Conservation (phyloP, 2,797 vertebrate genomes). For the Mallotus villosus region DNA sequence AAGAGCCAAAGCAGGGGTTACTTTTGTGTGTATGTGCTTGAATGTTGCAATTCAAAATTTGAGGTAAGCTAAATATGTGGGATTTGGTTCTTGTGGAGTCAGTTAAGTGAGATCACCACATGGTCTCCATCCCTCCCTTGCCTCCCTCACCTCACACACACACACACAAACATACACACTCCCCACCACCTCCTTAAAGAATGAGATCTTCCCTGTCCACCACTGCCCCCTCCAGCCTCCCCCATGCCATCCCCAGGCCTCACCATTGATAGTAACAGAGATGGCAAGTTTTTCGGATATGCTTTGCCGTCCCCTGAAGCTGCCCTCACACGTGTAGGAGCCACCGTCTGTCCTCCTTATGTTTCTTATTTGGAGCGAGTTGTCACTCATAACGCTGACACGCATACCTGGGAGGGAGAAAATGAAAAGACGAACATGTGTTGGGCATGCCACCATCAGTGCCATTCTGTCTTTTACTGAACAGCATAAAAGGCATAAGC, state of each 20-base stretch:
- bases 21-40: background rate
- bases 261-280: constrained; percentile 74
- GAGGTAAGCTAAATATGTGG: no score
- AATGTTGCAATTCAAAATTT: no score
- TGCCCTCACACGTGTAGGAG: constrained; percentile 63
- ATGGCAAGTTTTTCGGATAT: constrained; percentile 5
- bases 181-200: background rate
- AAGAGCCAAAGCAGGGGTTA: background rate
- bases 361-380: constrained; percentile 56
- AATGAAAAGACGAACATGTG: background rate
- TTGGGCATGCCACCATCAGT: background rate
- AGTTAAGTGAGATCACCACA: no score
- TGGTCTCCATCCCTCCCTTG: no score
- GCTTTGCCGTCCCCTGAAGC: constrained; percentile 57
- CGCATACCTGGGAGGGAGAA: constrained; percentile 23
- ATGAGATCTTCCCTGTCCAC: background rate
- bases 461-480: background rate
- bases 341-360: constrained; percentile 64
- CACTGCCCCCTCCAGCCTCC: background rate
- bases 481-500: background rate
- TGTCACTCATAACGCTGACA: constrained; percentile 45
- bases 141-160: no score
- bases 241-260: constrained; percentile 21
- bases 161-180: no score
- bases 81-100: no score